A percentile compares a stretch with the other conserved stretches of the same genome.
phyloP scores from a whole-genome alignment of 2,888 invertebrate species.

The Mythimna pallens region DNA sequence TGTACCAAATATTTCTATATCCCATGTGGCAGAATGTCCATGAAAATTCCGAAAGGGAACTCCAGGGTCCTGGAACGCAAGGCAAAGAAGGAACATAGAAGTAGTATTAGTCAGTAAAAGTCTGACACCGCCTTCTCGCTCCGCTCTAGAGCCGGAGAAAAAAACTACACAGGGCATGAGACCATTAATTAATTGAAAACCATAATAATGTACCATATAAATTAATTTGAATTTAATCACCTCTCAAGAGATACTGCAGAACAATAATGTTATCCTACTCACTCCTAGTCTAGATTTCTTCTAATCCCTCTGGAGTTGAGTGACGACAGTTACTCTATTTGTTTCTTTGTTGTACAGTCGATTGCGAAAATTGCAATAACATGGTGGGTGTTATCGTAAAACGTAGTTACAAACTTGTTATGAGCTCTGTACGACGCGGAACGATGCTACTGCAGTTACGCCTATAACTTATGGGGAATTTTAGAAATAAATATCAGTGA shows the following conservation, averaged over 20 bases:
- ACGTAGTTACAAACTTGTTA: constrained; percentile 66
- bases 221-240: constrained; percentile 3
- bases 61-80: too few relatives aligned
- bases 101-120: too few relatives aligned
- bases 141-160: too few relatives aligned
- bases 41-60: too few relatives aligned
- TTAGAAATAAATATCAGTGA: constrained; percentile 31
- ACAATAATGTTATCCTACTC: neutral
- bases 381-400: constrained; percentile 56
- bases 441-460: constrained; percentile 24
- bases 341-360: constrained; percentile 55
- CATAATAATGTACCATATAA: too few relatives aligned
- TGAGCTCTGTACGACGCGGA: constrained; percentile 28
- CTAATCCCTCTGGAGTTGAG: constrained; percentile 41
- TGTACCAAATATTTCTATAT: too few relatives aligned
- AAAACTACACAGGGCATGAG: too few relatives aligned
- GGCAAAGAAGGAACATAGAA: too few relatives aligned
- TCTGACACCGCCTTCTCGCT: too few relatives aligned
- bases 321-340: constrained; percentile 52
- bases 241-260: neutral
- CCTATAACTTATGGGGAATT: constrained; percentile 30
- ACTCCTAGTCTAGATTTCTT: constrained; percentile 18
- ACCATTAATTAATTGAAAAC: too few relatives aligned
- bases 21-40: too few relatives aligned
- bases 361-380: constrained; percentile 61